Conservation (phyloP, 2,888 invertebrate genomes). For the Acanthococcus lagerstroemiae region DNA sequence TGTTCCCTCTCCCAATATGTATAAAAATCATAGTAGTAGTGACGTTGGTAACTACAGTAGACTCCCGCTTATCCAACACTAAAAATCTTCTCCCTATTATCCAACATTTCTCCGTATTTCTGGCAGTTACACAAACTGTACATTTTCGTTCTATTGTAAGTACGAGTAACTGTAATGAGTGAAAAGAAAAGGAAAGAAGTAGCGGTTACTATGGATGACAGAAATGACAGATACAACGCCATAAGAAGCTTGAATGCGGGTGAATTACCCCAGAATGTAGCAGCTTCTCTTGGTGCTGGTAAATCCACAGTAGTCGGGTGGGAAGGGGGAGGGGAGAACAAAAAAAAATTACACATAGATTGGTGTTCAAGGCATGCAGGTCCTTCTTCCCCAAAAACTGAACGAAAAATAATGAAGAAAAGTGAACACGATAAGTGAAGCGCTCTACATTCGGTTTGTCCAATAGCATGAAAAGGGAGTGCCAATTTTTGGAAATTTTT, state of each 20-base stretch:
- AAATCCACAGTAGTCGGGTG: neutral
- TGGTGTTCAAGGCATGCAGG: neutral
- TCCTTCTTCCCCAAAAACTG: neutral
- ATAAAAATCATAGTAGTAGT: too few species aligned
- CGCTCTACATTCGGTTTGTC: conserved; percentile 1
- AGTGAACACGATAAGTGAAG: neutral
- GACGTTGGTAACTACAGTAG: too few species aligned
- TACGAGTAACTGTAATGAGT: too few species aligned
- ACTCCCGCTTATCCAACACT: too few species aligned
- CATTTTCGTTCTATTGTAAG: too few species aligned
- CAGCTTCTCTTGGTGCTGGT: neutral
- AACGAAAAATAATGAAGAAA: conserved; percentile 3
- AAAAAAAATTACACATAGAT: neutral
- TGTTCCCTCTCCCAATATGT: too few species aligned
- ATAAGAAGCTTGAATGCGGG: neutral
- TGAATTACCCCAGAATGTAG: neutral
- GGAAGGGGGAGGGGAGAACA: neutral
- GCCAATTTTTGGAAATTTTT: neutral
- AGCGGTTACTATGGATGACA: neutral
- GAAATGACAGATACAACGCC: neutral
- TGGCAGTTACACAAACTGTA: too few species aligned
- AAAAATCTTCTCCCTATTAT: too few species aligned
- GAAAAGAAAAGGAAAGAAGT: neutral
- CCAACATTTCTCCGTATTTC: too few species aligned
- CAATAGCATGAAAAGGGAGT: conserved; percentile 1